Percentiles rank a stretch among this genome's conserved stretches.
These are phyloP conservation scores for Vollenhovia emeryi DNA, from an alignment of 1,140 invertebrate species.

Conservation along the genomic window DNA sequence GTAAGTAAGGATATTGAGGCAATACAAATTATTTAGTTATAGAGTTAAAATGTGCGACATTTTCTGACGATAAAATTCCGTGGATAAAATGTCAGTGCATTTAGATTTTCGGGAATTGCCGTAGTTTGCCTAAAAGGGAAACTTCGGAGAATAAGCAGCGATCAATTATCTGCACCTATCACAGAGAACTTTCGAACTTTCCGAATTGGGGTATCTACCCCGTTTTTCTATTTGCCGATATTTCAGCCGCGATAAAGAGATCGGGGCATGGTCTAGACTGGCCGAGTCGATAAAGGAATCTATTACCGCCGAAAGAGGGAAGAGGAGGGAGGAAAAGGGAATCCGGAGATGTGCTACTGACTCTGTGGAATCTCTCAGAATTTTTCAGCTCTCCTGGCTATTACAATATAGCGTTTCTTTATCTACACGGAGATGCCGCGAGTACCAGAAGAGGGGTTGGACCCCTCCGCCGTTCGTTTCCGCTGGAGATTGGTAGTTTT, in stretches of 20 bases:
- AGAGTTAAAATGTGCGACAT: neutral
- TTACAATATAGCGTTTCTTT: constrained; percentile 71
- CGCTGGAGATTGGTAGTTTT: constrained; percentile 54
- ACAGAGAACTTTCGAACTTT: constrained; percentile 68
- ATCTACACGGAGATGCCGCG: constrained; percentile 48
- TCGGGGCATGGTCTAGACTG: constrained; percentile 58
- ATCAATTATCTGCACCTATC: constrained; percentile 71
- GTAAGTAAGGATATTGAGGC: neutral
- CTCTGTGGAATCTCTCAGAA: constrained; percentile 52
- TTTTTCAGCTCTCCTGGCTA: constrained; percentile 65
- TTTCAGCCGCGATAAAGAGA: constrained; percentile 75
- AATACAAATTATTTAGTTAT: neutral
- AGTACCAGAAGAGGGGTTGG: constrained; percentile 6
- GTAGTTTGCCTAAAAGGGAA: constrained; percentile 1
- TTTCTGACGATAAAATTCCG: neutral
- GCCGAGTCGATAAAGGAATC: constrained; percentile 77
- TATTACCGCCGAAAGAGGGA: constrained; percentile 68
- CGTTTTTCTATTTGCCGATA: constrained; percentile 77
- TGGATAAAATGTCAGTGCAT: neutral
- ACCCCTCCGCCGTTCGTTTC: neutral
- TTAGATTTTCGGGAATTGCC: neutral
- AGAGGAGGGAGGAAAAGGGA: constrained; percentile 18
- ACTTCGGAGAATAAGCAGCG: constrained; percentile 45
- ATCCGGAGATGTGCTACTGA: constrained; percentile 9
- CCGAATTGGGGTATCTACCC: constrained; percentile 38